Percentiles rank a stretch among this genome's conserved stretches.
Evolutionary conservation across 2,888 invertebrate species (phyloP).

Genomic region (Oligia latruncula): DNA sequence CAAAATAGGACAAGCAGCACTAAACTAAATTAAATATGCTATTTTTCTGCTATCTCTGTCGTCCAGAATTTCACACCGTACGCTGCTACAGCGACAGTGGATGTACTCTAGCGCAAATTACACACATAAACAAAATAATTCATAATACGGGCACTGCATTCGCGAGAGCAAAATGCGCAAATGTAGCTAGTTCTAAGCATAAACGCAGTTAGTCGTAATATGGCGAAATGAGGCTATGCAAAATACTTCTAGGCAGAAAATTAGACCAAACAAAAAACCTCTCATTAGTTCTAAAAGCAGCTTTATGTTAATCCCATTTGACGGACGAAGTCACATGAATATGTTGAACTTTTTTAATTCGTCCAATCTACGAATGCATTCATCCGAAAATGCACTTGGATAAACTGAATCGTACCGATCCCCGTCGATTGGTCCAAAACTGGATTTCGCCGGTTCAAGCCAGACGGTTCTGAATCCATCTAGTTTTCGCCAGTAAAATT

Average conservation of each 20-base stretch:
- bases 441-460: slow-evolving; percentile 64
- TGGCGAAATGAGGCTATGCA: slow-evolving; percentile 15
- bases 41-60: background rate
- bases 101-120: slow-evolving; percentile 47
- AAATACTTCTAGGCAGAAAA: slow-evolving; percentile 15
- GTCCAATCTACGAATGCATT: slow-evolving; percentile 67
- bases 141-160: slow-evolving; percentile 28
- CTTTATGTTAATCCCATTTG: slow-evolving; percentile 59
- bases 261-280: slow-evolving; percentile 34
- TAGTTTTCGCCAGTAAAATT: slow-evolving; percentile 65
- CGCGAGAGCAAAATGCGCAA: slow-evolving; percentile 12
- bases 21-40: background rate
- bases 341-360: slow-evolving; percentile 68
- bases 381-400: slow-evolving; percentile 66
- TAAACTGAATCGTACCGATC: slow-evolving; percentile 65
- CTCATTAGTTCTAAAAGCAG: slow-evolving; percentile 53
- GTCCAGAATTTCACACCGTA: background rate
- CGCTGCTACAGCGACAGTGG: slow-evolving; percentile 23
- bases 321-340: slow-evolving; percentile 54
- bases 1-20: background rate
- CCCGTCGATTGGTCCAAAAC: slow-evolving; percentile 65
- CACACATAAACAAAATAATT: slow-evolving; percentile 57
- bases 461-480: slow-evolving; percentile 59
- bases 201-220: slow-evolving; percentile 7
- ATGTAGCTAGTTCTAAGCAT: slow-evolving; percentile 40